Evolutionary conservation across 2,113 vertebrate genomes (phyloP), one percentile per base, ranked within the genome.

Genomic region (Tenebrosternarchus preto): DNA sequence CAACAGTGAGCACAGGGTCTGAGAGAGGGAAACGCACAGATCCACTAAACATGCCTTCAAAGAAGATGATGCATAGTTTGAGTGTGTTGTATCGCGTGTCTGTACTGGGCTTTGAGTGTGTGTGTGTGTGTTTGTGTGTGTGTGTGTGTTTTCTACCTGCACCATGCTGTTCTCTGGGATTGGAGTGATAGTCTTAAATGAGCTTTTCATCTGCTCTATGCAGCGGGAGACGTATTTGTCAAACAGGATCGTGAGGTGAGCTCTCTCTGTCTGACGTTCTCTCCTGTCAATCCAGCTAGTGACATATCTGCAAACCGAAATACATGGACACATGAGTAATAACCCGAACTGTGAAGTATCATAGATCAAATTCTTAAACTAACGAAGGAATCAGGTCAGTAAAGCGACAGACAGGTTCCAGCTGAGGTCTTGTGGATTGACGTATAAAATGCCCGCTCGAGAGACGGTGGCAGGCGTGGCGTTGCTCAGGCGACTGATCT

Each of bases 81-180:
- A 19, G 31, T 66, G 78, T 15, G 72, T 81, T 69, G 63, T 85
- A 76, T 67, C 50, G 9, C 19, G 12, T 50, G 16, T 60, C 6
- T 6, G 33, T 6, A 36, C 33, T 36, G 33, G 33, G 3, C 55
- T 81, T 39, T n/a, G 22, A 27, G 15, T 29, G 31, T 36, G 9
- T 15, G 17, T 0, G 12, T 81, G 50, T n/a, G 22, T 31, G 15
- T 29, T 25, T 36, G 9, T 15, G 17, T 0, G 12, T 66, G 78
- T 15, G 72, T 81, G 67, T 69, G 63, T 85, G 77, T 67, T 55
- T 4, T 31, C 0, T 81, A 93, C 92, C 88, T 90, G 85, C 20
- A 92, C 88, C 91, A 95, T 92, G 86, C 92, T 94, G 85, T 82
- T 95, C 84, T 96, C 94, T 33, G 93, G 90, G 82, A 96, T 75